Conservation (phyloP, 2,797 vertebrate species). For the Crenichthys baileyi region DNA sequence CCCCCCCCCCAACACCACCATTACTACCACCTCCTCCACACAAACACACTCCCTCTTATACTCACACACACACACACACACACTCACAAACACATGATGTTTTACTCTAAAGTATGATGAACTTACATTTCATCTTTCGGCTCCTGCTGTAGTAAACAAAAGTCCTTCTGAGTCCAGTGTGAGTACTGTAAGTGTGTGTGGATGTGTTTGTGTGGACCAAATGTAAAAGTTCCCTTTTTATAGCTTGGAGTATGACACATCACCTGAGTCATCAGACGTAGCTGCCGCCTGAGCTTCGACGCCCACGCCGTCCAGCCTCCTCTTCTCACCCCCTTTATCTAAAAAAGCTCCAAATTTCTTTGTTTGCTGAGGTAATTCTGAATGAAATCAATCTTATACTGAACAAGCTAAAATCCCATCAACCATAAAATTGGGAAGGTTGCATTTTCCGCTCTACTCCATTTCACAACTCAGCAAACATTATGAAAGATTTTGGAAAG, state of each 20-base stretch:
- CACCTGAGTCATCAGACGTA: slow-evolving; percentile 78
- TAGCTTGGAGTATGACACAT: slow-evolving; percentile 79
- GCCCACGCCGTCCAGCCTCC: slow-evolving; percentile 52
- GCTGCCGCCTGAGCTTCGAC: slow-evolving; percentile 53
- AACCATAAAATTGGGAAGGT: slow-evolving; percentile 39
- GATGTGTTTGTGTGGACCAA: slow-evolving; percentile 71
- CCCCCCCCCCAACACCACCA: neutral
- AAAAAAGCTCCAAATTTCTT: slow-evolving; percentile 32
- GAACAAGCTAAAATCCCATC: slow-evolving; percentile 1
- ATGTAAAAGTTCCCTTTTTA: slow-evolving; percentile 82
- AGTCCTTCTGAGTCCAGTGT: slow-evolving; percentile 50
- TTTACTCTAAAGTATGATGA: slow-evolving; percentile 26
- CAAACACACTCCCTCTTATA: slow-evolving; percentile 24
- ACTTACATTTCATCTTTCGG: slow-evolving; percentile 74
- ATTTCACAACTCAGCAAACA: neutral
- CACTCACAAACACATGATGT: slow-evolving; percentile 18
- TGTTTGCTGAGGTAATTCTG: slow-evolving; percentile 28
- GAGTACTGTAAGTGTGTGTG: slow-evolving; percentile 44
- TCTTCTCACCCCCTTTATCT: slow-evolving; percentile 14
- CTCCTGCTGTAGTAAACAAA: slow-evolving; percentile 61
- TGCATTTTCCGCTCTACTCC: neutral
- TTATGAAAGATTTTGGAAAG: neutral
- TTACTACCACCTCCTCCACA: slow-evolving; percentile 7
- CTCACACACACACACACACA: neutral
- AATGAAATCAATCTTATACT: slow-evolving; percentile 11